These are phyloP conservation scores for Muscidifurax raptorellus DNA, from an alignment of 1,140 invertebrate species.

Conservation along the genomic window DNA sequence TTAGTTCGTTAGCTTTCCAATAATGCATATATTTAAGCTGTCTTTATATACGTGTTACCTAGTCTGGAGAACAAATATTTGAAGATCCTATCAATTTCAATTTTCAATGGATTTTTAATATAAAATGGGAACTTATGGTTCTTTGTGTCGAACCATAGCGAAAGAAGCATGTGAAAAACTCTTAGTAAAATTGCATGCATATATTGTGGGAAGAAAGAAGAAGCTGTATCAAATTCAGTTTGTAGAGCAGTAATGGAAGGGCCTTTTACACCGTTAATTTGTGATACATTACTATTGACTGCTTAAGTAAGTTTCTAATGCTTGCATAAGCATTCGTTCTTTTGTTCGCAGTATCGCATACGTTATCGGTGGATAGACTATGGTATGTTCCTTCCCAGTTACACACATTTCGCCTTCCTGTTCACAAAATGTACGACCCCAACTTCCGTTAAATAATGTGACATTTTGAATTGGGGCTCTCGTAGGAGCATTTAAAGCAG, in stretches of 20 bases:
- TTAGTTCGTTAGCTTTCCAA: too few species aligned
- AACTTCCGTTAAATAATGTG: slow-evolving; percentile 40
- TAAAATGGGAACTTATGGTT: slow-evolving; percentile 2
- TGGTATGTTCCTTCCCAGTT: slow-evolving; percentile 15
- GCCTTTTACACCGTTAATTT: slow-evolving; percentile 36
- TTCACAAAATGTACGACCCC: slow-evolving; percentile 32
- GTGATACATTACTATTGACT: neutral
- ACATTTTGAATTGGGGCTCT: slow-evolving; percentile 21
- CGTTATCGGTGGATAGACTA: slow-evolving; percentile 18
- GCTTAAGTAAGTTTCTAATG: neutral
- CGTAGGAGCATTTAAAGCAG: slow-evolving; percentile 22
- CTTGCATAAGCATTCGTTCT: slow-evolving; percentile 5
- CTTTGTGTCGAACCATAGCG: slow-evolving; percentile 35
- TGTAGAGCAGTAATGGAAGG: neutral
- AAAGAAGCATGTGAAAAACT: neutral
- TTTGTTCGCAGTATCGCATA: neutral
- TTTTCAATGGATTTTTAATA: neutral
- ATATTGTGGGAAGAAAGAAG: neutral
- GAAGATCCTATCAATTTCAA: neutral
- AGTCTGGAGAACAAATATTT: too few species aligned
- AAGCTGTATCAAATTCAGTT: slow-evolving; percentile 3
- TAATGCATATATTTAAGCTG: too few species aligned
- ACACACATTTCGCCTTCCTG: slow-evolving; percentile 28
- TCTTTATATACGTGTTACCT: too few species aligned
- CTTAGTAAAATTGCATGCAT: slow-evolving; percentile 19